These are phyloP conservation scores for Callocephalon fimbriatum DNA, from an alignment of 2,113 vertebrate species.

Conservation along the genomic window DNA sequence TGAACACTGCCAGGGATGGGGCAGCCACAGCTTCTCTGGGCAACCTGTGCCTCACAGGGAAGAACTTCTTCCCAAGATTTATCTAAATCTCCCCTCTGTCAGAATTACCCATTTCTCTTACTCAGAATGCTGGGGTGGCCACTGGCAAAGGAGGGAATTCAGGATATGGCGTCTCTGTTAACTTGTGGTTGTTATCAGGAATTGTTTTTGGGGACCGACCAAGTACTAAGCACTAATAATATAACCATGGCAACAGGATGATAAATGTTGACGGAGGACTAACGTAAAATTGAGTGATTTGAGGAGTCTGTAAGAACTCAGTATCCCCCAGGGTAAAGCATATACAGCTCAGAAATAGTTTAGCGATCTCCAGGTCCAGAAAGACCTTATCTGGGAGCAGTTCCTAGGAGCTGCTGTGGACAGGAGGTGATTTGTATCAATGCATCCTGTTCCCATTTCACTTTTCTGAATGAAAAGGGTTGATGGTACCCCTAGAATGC, in stretches of 20 bases:
- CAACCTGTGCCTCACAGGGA: background rate
- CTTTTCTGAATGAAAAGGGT: background rate
- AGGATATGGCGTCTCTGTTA: background rate
- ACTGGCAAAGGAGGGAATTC: background rate
- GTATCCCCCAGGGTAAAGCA: background rate
- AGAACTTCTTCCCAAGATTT: background rate
- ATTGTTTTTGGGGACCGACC: background rate
- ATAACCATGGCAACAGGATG: background rate
- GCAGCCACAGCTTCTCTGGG: background rate
- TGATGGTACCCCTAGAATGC: background rate
- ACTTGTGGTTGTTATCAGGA: background rate
- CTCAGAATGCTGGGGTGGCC: background rate
- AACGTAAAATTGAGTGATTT: background rate
- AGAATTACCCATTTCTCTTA: background rate
- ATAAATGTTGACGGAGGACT: background rate
- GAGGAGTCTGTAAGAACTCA: background rate
- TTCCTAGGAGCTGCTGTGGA: background rate
- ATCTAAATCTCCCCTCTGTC: background rate
- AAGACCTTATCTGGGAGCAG: background rate
- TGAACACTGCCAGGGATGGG: background rate
- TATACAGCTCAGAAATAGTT: background rate
- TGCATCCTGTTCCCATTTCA: fast-evolving
- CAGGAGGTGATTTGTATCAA: background rate
- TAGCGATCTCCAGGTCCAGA: background rate
- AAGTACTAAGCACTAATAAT: background rate